Base-by-base conservation (phyloP, 2,888 invertebrate species). In the Agrotis puta region DNA sequence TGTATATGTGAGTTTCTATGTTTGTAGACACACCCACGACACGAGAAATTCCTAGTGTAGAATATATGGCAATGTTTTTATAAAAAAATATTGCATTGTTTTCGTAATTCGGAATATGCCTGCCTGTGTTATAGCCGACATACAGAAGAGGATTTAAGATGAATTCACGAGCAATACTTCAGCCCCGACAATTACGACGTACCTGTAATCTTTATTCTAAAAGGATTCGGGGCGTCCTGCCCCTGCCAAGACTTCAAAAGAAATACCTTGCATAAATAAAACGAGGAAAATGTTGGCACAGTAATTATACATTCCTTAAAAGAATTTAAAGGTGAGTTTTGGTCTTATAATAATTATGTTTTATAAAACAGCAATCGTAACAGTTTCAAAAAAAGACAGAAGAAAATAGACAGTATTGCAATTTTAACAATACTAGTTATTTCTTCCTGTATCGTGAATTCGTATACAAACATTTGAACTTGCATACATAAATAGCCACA, bases 141-240 rank as follows among this genome's bases (percentile, higher is more conserved):
- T 45, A 45, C 4, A 16, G 45, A 5, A 64, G 20, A 54, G 54
- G 24, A 54, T 39, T 59, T 50, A 14, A 47, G 33, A 63, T 20
- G 13, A 11, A 16, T n/a, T 27, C 16, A 75, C 51, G 14, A 63
- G 33, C n/a, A 65, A 56, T n/a, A 24, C 20, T 54, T 56, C 51
- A 47, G 47, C 22, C 16, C 33, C n/a, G 45, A 50, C 64, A 57
- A 68, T 63, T 80, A 75, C 27, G 33, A 58, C 57, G 54, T 47
- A 59, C 24, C 65, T 47, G 6, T 57, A 58, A 79, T 74, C 54
- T 57, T 66, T 79, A 66, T 62, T 62, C 51, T 53, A 45, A 45
- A 63, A 63, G 45, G 62, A 61, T 45, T 22, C 39, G 39, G 2
- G 11, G 11, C 39, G 9, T 0, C 9, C 39, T 27, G 39, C 39